Percentiles rank a stretch among this genome's conserved stretches.
Conservation (phyloP, 2,888 invertebrate genomes). For the Callyntrura guangdongensis region DNA sequence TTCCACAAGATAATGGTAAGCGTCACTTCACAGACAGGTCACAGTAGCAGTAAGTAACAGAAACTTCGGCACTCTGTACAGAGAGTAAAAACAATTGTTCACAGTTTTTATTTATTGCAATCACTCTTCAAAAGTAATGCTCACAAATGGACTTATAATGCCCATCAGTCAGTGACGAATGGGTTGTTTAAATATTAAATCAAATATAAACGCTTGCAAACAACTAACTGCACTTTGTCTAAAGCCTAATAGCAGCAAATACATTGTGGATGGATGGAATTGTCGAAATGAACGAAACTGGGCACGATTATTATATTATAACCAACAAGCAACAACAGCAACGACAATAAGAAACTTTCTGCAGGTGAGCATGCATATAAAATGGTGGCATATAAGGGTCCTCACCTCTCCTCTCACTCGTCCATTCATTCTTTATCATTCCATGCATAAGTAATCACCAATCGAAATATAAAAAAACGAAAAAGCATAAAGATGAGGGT, state of each 20-base stretch:
- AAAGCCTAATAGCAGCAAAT: background rate
- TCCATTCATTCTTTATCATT: slow-evolving; percentile 58
- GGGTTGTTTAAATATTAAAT: slow-evolving; percentile 15
- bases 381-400: slow-evolving; percentile 61
- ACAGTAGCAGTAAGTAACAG: slow-evolving; percentile 41
- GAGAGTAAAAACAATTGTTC: slow-evolving; percentile 47
- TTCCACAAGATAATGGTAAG: background rate
- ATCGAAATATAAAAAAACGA: slow-evolving; percentile 66
- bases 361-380: slow-evolving; percentile 38
- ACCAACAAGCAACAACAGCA: slow-evolving; percentile 30
- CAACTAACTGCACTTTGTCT: background rate
- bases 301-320: slow-evolving; percentile 23
- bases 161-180: slow-evolving; percentile 28
- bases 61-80: slow-evolving; percentile 24
- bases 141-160: background rate
- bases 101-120: slow-evolving; percentile 42
- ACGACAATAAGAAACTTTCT: background rate
- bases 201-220: background rate
- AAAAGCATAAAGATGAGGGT: slow-evolving; percentile 46
- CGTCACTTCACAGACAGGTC: slow-evolving; percentile 27
- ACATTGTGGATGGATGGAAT: slow-evolving; percentile 1
- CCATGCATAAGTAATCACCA: slow-evolving; percentile 73
- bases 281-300: slow-evolving; percentile 35
- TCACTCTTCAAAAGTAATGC: slow-evolving; percentile 45
- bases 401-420: slow-evolving; percentile 67